Evolutionary conservation across 53 echinoderm and acorn worm species (phyloP), one percentile per base, ranked within the genome.

Genomic region (Patiria pectinifera): DNA sequence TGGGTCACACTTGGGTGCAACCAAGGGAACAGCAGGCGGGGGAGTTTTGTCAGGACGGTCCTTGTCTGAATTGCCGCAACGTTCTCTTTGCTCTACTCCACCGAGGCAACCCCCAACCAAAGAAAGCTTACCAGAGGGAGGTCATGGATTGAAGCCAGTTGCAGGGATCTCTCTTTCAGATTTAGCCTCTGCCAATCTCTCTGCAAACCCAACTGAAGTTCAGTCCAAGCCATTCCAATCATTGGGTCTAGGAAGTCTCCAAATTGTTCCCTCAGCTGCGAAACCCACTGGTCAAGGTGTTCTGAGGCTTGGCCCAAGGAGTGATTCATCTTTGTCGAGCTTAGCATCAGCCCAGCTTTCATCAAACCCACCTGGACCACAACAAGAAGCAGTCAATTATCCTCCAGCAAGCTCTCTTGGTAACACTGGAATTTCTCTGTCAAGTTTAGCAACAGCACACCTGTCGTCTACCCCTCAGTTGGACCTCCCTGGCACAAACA

Each of bases 171-270:
- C 92, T 47, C 48, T 92, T 16, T 86, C 87, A 5, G 81, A 70
- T 45, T 35, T 92, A 59, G 92, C 92, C 21, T 87, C 86, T 2
- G 19, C 53, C 13, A 81, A 92, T 71, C 92, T 86, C 14, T 80
- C 78, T 0, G 66, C 87, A 81, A 69, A 92, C 16, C 66, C 84
- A 26, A 3, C 84, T 3, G 19, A 13, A 13, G 4, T 24, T 35
- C 84, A 84, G 45, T 35, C 16, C 14, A 13, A 23, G 62, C 63
- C 83, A 16, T 83, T n/a, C 26, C 59, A 60, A 60, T 7, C 63
- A 12, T 2, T 44, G 45, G 24, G 23, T 14, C 49, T 22, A 4
- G 24, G 6, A 1, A 59, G 82, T 4, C 12, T n/a, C 53, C 7
- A 45, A 25, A 79, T 1, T 45, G 3, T 47, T 15, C 5, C 80